Conservation (phyloP, 2,113 vertebrate species). For the Pelusios castaneus region DNA sequence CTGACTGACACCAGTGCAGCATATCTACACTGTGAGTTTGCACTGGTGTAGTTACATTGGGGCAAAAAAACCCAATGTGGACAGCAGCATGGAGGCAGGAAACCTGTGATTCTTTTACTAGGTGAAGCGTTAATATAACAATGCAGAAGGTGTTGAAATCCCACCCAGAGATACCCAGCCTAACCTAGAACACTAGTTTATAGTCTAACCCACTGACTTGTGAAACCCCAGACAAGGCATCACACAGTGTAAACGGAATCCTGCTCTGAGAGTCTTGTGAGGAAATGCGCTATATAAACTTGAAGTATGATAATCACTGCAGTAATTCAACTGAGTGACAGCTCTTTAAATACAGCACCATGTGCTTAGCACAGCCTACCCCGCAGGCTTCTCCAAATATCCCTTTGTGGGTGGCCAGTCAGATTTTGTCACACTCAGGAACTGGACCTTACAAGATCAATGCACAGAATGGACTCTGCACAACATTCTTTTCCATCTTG, state of each 20-base stretch:
- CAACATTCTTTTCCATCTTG: not conserved
- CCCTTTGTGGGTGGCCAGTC: not conserved
- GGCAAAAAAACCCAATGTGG: not conserved
- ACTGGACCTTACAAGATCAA: not conserved
- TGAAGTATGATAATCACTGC: not conserved
- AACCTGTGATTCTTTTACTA: not conserved
- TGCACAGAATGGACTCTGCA: not conserved
- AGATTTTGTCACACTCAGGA: not conserved
- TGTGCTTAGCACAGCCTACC: not conserved
- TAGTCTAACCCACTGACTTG: not conserved
- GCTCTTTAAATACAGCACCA: not conserved
- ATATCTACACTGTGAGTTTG: not conserved
- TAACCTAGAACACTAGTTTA: not conserved
- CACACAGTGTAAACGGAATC: not conserved
- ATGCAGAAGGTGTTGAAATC: not conserved
- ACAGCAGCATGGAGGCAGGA: not conserved
- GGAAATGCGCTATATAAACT: not conserved
- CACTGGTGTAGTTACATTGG: not conserved
- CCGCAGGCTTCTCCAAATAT: not conserved
- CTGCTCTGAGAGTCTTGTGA: not conserved
- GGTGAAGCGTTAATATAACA: not conserved
- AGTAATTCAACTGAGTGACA: not conserved
- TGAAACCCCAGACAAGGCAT: constrained; percentile 3
- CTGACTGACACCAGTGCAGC: not conserved
- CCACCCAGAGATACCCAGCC: not conserved